A percentile compares a stretch with the other conserved stretches of the same genome.
Evolutionary conservation across 1,140 invertebrate genomes (phyloP).

Genomic region (Sitodiplosis mosellana): DNA sequence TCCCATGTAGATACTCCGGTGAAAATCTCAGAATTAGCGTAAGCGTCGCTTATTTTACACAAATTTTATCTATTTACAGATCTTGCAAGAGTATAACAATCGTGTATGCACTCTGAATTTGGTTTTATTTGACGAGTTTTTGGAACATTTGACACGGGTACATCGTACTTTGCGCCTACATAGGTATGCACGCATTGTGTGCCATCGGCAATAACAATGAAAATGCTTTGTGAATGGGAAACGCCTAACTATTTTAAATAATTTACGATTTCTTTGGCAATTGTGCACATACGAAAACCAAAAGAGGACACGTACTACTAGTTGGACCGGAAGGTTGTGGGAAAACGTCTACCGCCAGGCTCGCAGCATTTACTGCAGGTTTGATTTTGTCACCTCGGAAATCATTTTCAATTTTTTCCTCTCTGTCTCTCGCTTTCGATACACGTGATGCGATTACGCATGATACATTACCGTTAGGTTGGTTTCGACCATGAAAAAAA

Average conservation of each 20-base stretch:
- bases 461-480: too few species aligned
- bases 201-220: too few species aligned
- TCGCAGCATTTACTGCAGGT: conserved; percentile 58
- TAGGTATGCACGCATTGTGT: conserved; percentile 10
- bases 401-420: not conserved
- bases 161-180: conserved; percentile 68
- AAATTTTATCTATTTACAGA: conserved; percentile 28
- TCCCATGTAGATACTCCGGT: too few species aligned
- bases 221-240: too few species aligned
- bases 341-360: conserved; percentile 50
- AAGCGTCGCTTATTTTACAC: too few species aligned
- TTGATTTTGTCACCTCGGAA: conserved; percentile 4
- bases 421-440: not conserved
- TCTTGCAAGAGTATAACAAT: conserved; percentile 73
- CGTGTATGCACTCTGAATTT: conserved; percentile 45
- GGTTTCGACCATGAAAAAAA: not conserved
- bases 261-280: too few species aligned
- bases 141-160: conserved; percentile 72
- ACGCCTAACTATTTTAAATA: too few species aligned
- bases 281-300: not conserved
- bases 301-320: conserved; percentile 56
- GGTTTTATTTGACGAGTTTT: conserved; percentile 75
- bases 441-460: too few species aligned
- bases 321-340: conserved; percentile 76
- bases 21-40: too few species aligned